Evolutionary conservation across 2,888 invertebrate genomes (phyloP).

Genomic region (Ectropis crepuscularia): DNA sequence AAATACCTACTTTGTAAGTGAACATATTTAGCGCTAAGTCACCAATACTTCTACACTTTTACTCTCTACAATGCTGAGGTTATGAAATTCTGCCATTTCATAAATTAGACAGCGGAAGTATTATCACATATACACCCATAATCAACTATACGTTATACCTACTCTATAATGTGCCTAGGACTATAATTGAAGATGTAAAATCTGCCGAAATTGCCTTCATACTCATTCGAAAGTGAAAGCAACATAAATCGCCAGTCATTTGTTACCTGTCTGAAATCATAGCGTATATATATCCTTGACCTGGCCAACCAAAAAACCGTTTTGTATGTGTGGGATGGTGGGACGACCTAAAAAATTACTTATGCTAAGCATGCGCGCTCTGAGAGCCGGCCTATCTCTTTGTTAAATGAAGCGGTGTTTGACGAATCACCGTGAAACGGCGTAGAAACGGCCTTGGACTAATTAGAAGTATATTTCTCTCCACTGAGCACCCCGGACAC

Average conservation of each 20-base stretch:
- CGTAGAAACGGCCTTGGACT: too few species aligned
- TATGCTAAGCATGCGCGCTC: constrained; percentile 24
- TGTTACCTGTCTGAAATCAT: constrained; percentile 31
- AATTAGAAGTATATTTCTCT: too few species aligned
- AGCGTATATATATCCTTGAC: constrained; percentile 39
- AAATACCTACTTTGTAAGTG: too few species aligned
- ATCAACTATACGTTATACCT: constrained; percentile 2
- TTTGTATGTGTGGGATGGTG: constrained; percentile 34
- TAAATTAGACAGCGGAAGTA: constrained; percentile 10
- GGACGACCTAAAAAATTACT: constrained; percentile 33
- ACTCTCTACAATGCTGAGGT: too few species aligned
- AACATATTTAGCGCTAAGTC: too few species aligned
- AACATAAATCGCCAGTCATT: constrained; percentile 33
- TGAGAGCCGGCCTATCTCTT: constrained; percentile 28
- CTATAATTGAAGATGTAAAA: constrained; percentile 9
- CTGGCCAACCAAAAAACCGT: constrained; percentile 33
- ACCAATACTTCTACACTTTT: too few species aligned
- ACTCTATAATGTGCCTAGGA: constrained; percentile 2
- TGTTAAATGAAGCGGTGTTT: constrained; percentile 20
- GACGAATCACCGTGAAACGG: constrained; percentile 20
- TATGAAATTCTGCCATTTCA: too few species aligned
- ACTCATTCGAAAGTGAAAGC: constrained; percentile 31
- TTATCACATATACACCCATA: constrained; percentile 4
- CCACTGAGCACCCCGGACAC: too few species aligned
- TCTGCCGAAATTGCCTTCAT: constrained; percentile 14